phyloP scores from a whole-genome alignment of 2,888 invertebrate genomes.

The Hydropsyche betteni region DNA sequence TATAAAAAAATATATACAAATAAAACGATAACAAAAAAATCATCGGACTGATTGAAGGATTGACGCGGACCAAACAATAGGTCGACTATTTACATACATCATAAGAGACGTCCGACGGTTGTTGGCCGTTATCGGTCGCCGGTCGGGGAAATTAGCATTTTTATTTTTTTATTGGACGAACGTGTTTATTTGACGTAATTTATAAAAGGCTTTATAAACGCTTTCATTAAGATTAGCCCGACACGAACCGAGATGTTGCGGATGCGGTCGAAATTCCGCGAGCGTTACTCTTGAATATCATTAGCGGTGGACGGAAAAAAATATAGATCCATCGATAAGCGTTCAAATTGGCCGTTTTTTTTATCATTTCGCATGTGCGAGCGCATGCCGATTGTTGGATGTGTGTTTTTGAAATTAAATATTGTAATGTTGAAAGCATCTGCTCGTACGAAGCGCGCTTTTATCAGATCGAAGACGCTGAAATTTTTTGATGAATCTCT shows the following conservation, averaged over 20 bases:
- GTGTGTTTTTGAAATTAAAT: background rate
- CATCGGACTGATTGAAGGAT: background rate
- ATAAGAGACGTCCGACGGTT: too few relatives aligned
- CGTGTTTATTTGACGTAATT: constrained; percentile 3
- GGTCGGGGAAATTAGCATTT: too few relatives aligned
- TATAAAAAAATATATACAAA: background rate
- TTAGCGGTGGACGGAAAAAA: background rate
- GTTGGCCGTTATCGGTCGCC: too few relatives aligned
- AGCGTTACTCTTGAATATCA: constrained; percentile 14
- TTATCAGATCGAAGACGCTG: too few relatives aligned
- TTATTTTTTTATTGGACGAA: too few relatives aligned
- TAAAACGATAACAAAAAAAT: background rate
- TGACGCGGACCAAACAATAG: background rate
- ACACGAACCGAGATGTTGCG: constrained; percentile 21
- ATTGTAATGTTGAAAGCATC: background rate
- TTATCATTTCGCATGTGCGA: too few relatives aligned
- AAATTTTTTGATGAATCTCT: too few relatives aligned
- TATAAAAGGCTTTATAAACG: constrained; percentile 24
- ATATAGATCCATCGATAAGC: constrained; percentile 9
- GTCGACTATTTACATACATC: too few relatives aligned
- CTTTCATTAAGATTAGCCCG: constrained; percentile 23
- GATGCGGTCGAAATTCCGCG: constrained; percentile 16
- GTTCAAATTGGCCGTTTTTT: background rate
- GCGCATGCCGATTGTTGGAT: too few relatives aligned
- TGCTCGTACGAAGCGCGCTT: too few relatives aligned